These are phyloP conservation scores for Aplidium turbinatum DNA, from an alignment of 23 tunicate species.

Conservation along the genomic window DNA sequence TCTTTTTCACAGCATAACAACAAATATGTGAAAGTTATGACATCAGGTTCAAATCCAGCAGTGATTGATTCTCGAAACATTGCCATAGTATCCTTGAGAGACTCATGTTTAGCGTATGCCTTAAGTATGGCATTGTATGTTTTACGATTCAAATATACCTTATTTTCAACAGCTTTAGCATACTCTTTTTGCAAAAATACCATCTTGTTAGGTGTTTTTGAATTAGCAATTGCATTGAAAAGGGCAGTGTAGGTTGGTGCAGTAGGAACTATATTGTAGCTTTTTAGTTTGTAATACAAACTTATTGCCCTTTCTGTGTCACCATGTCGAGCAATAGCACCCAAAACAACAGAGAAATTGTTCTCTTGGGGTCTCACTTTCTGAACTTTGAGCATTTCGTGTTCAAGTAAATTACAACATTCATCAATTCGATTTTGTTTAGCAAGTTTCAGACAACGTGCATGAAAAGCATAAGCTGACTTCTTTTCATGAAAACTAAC, in stretches of 20 bases:
- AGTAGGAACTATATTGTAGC: conserved; percentile 43
- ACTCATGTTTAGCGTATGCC: conserved; percentile 62
- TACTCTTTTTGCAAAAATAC: conserved; percentile 15
- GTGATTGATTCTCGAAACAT: conserved; percentile 56
- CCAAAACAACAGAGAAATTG: conserved; percentile 87
- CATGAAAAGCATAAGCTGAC: conserved; percentile 54
- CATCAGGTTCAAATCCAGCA: conserved; percentile 78
- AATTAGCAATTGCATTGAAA: conserved; percentile 73
- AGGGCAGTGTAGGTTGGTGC: conserved; percentile 60
- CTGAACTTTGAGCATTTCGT: conserved; percentile 62
- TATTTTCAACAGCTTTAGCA: conserved; percentile 16
- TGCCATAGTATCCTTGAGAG: conserved; percentile 36
- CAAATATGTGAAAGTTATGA: conserved; percentile 44
- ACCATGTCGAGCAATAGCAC: conserved; percentile 66
- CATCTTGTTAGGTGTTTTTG: conserved; percentile 15
- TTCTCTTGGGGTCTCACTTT: conserved; percentile 62
- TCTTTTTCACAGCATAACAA: conserved; percentile 30
- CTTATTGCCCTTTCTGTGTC: conserved; percentile 49
- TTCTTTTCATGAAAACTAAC: conserved; percentile 31
- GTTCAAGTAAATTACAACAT: conserved; percentile 65
- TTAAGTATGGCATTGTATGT: conserved; percentile 62
- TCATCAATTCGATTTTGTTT: conserved; percentile 55
- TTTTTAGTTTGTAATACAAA: conserved; percentile 47
- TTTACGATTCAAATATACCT: conserved; percentile 27
- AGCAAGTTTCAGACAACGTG: conserved; percentile 64